Conservation (phyloP, 2,888 invertebrate genomes). For the Folsomia candida region DNA sequence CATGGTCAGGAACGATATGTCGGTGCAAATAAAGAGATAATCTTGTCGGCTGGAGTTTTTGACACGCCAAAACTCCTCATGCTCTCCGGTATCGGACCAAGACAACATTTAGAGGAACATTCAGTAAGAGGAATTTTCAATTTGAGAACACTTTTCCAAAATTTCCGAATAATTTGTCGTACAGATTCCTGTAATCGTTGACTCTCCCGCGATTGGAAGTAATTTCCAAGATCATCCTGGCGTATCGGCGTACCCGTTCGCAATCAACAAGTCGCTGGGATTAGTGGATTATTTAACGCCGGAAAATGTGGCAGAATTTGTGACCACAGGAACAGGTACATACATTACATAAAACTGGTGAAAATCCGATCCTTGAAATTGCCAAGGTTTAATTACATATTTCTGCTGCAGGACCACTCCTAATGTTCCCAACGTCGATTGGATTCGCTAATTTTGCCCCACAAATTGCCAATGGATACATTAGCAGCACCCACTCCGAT, state of each 20-base stretch:
- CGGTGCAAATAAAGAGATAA: conserved; percentile 24
- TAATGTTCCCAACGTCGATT: too few relatives aligned
- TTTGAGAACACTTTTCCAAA: neutral
- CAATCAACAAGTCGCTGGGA: too few relatives aligned
- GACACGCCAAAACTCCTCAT: conserved; percentile 33
- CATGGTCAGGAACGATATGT: conserved; percentile 19
- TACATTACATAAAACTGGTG: too few relatives aligned
- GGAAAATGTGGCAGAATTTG: neutral
- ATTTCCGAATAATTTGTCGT: neutral
- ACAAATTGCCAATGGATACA: conserved; percentile 28
- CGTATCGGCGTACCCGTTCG: neutral
- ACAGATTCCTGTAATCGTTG: conserved; percentile 12
- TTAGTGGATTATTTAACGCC: too few relatives aligned
- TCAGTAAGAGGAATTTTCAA: neutral
- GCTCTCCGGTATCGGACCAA: conserved; percentile 28
- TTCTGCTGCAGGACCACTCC: too few relatives aligned
- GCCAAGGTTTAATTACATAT: neutral
- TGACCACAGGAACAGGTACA: neutral
- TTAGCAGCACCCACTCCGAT: conserved; percentile 9
- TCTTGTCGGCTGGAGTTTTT: conserved; percentile 24
- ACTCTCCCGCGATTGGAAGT: conserved; percentile 30
- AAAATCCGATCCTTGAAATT: too few relatives aligned
- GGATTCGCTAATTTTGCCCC: conserved; percentile 6
- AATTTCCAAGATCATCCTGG: conserved; percentile 32
- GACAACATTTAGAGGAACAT: conserved; percentile 19